Percentiles rank a stretch among this genome's conserved stretches.
phyloP scores from a whole-genome alignment of 2,888 invertebrate genomes.

The Orthosia gracilis region DNA sequence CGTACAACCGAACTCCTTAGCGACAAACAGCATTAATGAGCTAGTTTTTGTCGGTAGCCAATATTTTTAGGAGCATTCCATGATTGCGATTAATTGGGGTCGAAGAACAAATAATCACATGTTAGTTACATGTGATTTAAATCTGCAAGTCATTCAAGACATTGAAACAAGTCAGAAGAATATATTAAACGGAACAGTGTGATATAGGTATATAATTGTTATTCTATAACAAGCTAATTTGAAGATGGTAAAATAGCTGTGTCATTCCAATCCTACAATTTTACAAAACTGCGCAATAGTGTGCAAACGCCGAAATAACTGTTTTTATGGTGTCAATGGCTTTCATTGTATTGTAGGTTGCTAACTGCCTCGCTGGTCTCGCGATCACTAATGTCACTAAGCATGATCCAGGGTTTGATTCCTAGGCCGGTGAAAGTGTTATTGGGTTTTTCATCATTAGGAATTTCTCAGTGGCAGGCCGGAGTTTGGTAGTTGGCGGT shows the following conservation, averaged over 20 bases:
- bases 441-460: no score
- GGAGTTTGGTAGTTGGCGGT: no score
- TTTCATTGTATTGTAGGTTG: background rate
- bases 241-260: background rate
- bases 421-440: no score
- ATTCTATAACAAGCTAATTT: background rate
- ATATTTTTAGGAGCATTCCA: background rate
- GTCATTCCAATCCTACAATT: background rate
- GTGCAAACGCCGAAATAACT: background rate
- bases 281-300: constrained; percentile 24
- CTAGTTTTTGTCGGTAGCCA: background rate
- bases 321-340: constrained; percentile 17
- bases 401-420: no score
- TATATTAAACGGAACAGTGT: background rate
- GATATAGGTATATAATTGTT: no score
- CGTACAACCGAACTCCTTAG: no score
- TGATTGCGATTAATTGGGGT: background rate
- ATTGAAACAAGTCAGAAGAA: constrained; percentile 16
- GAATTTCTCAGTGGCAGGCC: no score
- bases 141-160: constrained; percentile 23
- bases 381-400: no score
- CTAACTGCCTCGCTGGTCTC: no score
- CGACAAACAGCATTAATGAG: no score
- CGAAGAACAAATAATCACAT: constrained; percentile 28
- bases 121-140: constrained; percentile 1